Base-by-base conservation (phyloP, 1,140 invertebrate genomes). In the Brachionus paranguensis region DNA sequence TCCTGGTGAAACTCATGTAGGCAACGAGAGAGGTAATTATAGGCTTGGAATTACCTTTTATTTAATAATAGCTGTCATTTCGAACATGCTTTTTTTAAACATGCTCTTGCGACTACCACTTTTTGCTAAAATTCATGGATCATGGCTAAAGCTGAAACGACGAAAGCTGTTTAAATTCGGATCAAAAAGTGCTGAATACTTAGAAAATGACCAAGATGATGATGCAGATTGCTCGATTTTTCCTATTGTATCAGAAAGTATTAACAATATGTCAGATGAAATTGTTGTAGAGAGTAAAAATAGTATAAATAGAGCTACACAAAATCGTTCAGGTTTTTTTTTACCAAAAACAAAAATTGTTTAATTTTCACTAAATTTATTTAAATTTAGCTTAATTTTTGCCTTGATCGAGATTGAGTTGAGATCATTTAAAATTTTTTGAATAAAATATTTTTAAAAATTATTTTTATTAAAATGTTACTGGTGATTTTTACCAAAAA, bases 51-150 rank as follows among this genome's bases (percentile, higher is more conserved):
- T 76, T 47, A 76, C 72, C 17, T 47, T 76, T 50, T 76, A 76
- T 76, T 27, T 76, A 50, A 50, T 76, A n/a, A 14, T 76, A 27
- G 72, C 43, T 29, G 45, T 76, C 11, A 37, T 76, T 50, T 29
- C 47, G 45, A 76, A 76, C 72, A 76, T 76, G 72, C 45, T 76
- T 47, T 76, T 76, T 76, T 76, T 76, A 37, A 76, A 76, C 20
- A 50, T 76, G 45, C 27, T 76, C 2, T 27, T 76, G 10, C 43
- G 43, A 76, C 17, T 76, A 11, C 72, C 72, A 3, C 27, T 47
- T 12, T 45, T 76, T 8, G 12, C 72, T 29, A 76, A 76, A 50
- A 53, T 76, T 27, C 72, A 76, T 33, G n/a, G 27, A 2, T 76
- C 72, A 50, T 76, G 72, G 72, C 45, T 76, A 14, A 76, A 76